These are phyloP conservation scores for Telmatochromis bifrenatus DNA, from an alignment of 2,113 vertebrate genomes.

Conservation along the genomic window DNA sequence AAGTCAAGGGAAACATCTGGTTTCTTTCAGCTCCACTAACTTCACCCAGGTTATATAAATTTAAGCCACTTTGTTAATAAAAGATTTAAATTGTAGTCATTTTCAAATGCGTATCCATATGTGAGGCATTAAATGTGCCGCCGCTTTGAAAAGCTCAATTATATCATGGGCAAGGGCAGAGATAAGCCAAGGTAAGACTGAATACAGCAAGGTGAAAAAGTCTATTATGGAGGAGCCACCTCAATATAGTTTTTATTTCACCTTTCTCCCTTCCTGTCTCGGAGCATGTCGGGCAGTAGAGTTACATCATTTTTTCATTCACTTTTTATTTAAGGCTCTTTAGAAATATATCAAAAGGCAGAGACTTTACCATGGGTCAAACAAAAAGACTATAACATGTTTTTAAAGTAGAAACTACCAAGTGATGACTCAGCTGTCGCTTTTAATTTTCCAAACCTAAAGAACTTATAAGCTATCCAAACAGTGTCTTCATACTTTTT, in stretches of 20 bases:
- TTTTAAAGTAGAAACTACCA: conserved; percentile 5
- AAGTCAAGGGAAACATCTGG: conserved; percentile 41
- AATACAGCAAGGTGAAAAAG: conserved; percentile 51
- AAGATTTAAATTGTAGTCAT: conserved; percentile 37
- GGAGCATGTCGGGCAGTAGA: conserved; percentile 20
- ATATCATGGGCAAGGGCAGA: conserved; percentile 47
- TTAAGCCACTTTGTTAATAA: conserved; percentile 33
- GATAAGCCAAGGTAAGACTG: conserved; percentile 61
- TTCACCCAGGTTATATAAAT: not conserved
- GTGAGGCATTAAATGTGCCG: conserved; percentile 20
- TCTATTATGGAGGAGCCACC: conserved; percentile 42
- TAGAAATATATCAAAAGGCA: conserved; percentile 30
- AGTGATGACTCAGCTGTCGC: conserved; percentile 25
- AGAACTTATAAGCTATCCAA: not conserved
- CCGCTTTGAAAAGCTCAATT: conserved; percentile 59
- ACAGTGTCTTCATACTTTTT: not conserved
- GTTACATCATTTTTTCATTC: conserved; percentile 38
- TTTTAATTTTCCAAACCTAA: not conserved
- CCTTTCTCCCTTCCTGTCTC: conserved; percentile 40
- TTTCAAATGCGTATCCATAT: conserved; percentile 54
- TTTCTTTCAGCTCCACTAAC: conserved; percentile 42
- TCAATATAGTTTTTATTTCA: conserved; percentile 50
- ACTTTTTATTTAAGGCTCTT: conserved; percentile 34
- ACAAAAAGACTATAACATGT: not conserved
- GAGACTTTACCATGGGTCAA: not conserved